Evolutionary conservation across 37 sponge, comb jelly and placozoan genomes (phyloP).

Genomic region (Geodia barretti): DNA sequence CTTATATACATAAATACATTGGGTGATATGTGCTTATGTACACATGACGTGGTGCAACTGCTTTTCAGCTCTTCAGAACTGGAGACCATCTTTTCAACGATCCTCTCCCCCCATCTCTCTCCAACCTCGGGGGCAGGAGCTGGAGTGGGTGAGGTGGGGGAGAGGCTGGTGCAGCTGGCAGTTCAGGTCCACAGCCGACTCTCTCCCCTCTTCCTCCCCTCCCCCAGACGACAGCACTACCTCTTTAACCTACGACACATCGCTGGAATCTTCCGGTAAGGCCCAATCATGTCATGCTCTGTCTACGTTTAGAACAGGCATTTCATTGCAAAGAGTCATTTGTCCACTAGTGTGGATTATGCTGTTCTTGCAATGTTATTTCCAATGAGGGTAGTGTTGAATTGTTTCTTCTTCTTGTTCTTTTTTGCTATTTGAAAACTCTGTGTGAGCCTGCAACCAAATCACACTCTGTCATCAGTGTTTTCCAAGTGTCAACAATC

Average conservation of each 20-base stretch:
- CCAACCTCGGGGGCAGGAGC: not conserved
- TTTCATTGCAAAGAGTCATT: too few species aligned
- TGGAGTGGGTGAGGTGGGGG: not conserved
- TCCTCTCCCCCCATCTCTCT: slow-evolving; percentile 1
- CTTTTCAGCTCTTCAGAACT: not conserved
- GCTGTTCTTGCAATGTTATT: too few species aligned
- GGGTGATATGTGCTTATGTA: not conserved
- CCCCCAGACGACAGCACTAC: slow-evolving; percentile 51
- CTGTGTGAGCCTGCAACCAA: too few species aligned
- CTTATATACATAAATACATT: not conserved
- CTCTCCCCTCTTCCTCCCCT: slow-evolving; percentile 33
- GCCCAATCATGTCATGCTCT: too few species aligned
- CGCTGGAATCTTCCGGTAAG: slow-evolving; percentile 49
- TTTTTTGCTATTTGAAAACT: too few species aligned
- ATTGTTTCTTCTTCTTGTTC: too few species aligned
- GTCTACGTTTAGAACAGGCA: too few species aligned
- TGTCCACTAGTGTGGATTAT: too few species aligned
- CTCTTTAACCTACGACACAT: slow-evolving; percentile 42
- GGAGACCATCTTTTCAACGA: not conserved
- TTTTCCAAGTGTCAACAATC: too few species aligned
- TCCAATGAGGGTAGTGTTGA: too few species aligned
- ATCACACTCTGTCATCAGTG: too few species aligned
- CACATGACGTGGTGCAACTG: not conserved
- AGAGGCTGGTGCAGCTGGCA: slow-evolving; percentile 23
- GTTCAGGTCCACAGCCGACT: slow-evolving; percentile 51